phyloP scores from a whole-genome alignment of 1,140 invertebrate genomes.

The Drosophila tristis region DNA sequence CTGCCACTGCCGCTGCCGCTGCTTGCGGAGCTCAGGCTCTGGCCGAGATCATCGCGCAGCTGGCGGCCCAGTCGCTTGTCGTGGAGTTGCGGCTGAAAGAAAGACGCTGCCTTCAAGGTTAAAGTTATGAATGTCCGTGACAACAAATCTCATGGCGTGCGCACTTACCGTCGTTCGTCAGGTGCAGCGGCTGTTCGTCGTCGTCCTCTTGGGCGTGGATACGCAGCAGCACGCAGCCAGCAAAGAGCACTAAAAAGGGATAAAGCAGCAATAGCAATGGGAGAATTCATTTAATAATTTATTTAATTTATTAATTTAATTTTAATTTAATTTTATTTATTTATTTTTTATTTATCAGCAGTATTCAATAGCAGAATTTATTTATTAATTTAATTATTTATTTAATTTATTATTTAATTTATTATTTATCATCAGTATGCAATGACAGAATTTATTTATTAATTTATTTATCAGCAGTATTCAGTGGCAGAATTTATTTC shows the following conservation, averaged over 20 bases:
- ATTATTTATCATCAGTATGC: too few species aligned
- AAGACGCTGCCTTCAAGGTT: constrained; percentile 84
- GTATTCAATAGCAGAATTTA: too few species aligned
- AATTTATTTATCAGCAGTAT: too few species aligned
- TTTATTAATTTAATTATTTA: too few species aligned
- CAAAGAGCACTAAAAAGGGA: constrained; percentile 29
- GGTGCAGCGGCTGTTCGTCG: constrained; percentile 67
- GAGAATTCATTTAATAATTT: too few species aligned
- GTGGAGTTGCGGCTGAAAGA: constrained; percentile 80
- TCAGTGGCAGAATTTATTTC: too few species aligned
- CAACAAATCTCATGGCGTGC: constrained; percentile 27
- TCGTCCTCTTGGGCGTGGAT: constrained; percentile 9
- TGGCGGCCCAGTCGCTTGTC: constrained; percentile 66
- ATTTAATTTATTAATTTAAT: too few species aligned
- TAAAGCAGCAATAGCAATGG: background rate
- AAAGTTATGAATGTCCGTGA: constrained; percentile 79
- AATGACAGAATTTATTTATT: too few species aligned
- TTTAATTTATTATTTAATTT: too few species aligned
- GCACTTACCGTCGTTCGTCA: constrained; percentile 79
- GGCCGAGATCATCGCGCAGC: constrained; percentile 46
- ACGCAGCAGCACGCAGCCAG: constrained; percentile 2
- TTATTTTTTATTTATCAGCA: too few species aligned
- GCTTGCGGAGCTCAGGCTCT: constrained; percentile 35
- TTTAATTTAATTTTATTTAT: too few species aligned
- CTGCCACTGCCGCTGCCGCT: constrained; percentile 47